Base-by-base conservation (phyloP, 1,140 invertebrate genomes). In the Lucilia sericata region DNA sequence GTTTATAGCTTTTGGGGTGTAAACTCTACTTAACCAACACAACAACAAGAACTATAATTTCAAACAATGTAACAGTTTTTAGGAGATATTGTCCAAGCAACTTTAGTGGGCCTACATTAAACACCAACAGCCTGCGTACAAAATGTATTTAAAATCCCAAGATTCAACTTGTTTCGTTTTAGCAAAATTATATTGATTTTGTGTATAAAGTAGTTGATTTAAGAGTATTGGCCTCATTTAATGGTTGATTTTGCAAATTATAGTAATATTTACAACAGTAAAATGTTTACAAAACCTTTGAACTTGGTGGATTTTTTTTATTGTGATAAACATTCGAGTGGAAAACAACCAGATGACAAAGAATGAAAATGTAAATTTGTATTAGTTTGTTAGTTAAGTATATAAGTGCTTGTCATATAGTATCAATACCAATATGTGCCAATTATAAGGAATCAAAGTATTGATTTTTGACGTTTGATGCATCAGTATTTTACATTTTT, bases 1-100 rank as follows among this genome's bases (percentile, higher is more conserved):
- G 13, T 17, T 60, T n/a, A n/a, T 60, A 70, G 65, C 65, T 21
- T 70, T 21, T 70, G 65, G 65, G 65, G 65, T n/a, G 65, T 70
- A 70, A 70, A 70, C n/a, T 42, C 5, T n/a, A 70, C 19, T 70
- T 70, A 19, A 9, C n/a, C 5, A 42, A 70, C 3, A 21, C 65
- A 42, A 42, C 42, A 42, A 42, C 25, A 65, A 17, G 4, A 70
- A 25, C 65, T 70, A 21, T 70, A 70, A 70, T 70, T 70, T 70
- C 13, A 70, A 21, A 21, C 17, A 2, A 55, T 17, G 51, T 55
- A 12, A 14, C 12, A 0, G 51, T 55, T 55, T 55, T 55, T 55
- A 42, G 5, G 51, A 13, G 51, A 1, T 55, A 55, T 17, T 55
- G 1, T n/a, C 7, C 51, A 55, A 55, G 4, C 51, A 14, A 55